Percentiles rank a stretch among this genome's conserved stretches.
phyloP scores from a whole-genome alignment of 2,888 invertebrate species.

The Temnothorax ravouxi region DNA sequence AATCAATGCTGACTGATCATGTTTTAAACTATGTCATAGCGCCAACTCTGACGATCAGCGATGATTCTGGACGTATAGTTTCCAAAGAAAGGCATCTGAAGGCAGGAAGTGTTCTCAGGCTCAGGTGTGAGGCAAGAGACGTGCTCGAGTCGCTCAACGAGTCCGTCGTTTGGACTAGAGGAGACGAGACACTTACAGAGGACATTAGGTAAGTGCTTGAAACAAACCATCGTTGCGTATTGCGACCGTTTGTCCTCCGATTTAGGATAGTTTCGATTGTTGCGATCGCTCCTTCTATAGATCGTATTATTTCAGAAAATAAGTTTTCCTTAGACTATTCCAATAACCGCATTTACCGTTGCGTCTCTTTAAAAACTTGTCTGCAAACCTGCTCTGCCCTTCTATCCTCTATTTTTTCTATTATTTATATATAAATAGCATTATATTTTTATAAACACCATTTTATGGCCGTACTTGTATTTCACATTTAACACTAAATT shows the following conservation, averaged over 20 bases:
- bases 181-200: constrained; percentile 87
- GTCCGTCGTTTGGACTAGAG: constrained; percentile 88
- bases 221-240: not conserved
- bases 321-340: not conserved
- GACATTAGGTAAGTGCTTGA: constrained; percentile 87
- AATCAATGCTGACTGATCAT: not conserved
- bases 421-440: constrained; percentile 17
- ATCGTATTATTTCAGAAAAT: not conserved
- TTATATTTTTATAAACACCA: too few relatives aligned
- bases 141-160: constrained; percentile 85
- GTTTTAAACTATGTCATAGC: constrained; percentile 85
- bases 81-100: constrained; percentile 89
- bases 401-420: not conserved
- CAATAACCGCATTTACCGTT: not conserved
- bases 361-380: not conserved
- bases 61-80: constrained; percentile 88
- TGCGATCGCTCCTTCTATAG: not conserved
- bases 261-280: not conserved
- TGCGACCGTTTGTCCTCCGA: constrained; percentile 13
- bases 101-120: constrained; percentile 88
- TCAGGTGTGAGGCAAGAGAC: constrained; percentile 87
- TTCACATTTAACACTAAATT: not conserved
- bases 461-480: not conserved
- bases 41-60: constrained; percentile 88
- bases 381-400: not conserved